These are phyloP conservation scores for Pipistrellus pipistrellus DNA, from an alignment of 2,797 vertebrate genomes.

Conservation along the genomic window DNA sequence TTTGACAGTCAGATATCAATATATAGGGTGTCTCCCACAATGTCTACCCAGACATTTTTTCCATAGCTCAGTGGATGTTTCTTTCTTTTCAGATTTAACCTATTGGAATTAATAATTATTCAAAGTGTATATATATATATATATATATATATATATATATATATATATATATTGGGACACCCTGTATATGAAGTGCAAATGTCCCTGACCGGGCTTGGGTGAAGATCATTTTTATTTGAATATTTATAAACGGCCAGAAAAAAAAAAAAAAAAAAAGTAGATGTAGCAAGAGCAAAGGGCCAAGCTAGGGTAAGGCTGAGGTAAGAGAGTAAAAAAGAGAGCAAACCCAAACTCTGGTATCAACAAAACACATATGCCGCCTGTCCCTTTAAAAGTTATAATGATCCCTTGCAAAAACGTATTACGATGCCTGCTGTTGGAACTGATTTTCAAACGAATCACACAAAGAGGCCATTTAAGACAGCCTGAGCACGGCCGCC, in stretches of 20 bases:
- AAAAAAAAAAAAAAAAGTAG: not conserved
- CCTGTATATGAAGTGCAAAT: not conserved
- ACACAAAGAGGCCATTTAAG: constrained; percentile 39
- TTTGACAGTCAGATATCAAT: not conserved
- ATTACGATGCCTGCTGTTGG: constrained; percentile 1
- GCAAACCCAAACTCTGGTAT: not conserved
- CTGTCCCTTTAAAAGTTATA: constrained; percentile 39
- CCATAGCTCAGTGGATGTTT: not conserved
- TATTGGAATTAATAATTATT: not conserved
- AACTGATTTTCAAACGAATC: not conserved
- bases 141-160: not conserved
- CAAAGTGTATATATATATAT: not conserved
- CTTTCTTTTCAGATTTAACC: not conserved
- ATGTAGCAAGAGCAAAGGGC: not conserved
- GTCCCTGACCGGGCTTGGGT: not conserved
- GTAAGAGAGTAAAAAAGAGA: not conserved
- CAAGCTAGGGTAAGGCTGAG: not conserved
- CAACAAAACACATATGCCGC: not conserved
- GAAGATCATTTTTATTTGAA: not conserved
- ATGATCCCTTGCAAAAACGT: not conserved
- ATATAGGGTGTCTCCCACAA: not conserved
- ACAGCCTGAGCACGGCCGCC: not conserved
- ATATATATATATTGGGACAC: not conserved
- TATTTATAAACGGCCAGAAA: not conserved
- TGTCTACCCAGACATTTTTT: not conserved